These are phyloP conservation scores for Hemicentrotus pulcherrimus DNA, from an alignment of 35 echinoderm and acorn worm genomes.

Conservation along the genomic window DNA sequence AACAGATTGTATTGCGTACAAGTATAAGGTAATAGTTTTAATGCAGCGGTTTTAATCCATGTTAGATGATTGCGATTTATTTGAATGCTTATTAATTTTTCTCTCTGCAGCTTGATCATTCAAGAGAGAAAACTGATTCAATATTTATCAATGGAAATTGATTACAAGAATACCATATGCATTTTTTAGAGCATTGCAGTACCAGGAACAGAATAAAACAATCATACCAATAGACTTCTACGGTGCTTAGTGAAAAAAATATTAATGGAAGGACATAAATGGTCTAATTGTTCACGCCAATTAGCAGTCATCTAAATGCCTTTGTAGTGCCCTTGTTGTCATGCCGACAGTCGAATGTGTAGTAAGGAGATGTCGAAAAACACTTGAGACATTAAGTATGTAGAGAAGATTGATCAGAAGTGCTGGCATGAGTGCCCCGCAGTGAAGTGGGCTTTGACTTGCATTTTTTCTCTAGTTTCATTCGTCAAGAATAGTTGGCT, in stretches of 20 bases:
- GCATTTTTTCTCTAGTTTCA: background rate
- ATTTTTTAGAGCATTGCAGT: too few relatives aligned
- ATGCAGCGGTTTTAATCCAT: too few relatives aligned
- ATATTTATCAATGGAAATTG: too few relatives aligned
- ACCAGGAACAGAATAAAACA: too few relatives aligned
- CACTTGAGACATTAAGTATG: background rate
- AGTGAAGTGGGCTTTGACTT: background rate
- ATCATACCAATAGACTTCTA: background rate
- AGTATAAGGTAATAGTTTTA: too few relatives aligned
- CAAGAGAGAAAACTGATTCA: too few relatives aligned
- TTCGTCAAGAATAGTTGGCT: background rate
- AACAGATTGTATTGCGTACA: too few relatives aligned
- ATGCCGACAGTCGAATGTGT: background rate
- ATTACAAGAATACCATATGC: too few relatives aligned
- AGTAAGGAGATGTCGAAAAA: background rate
- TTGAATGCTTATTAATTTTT: too few relatives aligned
- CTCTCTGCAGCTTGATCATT: too few relatives aligned
- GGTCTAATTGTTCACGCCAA: background rate
- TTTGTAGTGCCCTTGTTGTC: background rate
- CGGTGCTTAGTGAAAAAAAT: background rate
- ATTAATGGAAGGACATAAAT: background rate
- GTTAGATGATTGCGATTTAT: too few relatives aligned
- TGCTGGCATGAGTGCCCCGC: background rate
- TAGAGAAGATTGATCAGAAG: background rate
- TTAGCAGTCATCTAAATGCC: slow-evolving; percentile 1